phyloP scores from a whole-genome alignment of 2,888 invertebrate genomes.

The Urechis unicinctus region DNA sequence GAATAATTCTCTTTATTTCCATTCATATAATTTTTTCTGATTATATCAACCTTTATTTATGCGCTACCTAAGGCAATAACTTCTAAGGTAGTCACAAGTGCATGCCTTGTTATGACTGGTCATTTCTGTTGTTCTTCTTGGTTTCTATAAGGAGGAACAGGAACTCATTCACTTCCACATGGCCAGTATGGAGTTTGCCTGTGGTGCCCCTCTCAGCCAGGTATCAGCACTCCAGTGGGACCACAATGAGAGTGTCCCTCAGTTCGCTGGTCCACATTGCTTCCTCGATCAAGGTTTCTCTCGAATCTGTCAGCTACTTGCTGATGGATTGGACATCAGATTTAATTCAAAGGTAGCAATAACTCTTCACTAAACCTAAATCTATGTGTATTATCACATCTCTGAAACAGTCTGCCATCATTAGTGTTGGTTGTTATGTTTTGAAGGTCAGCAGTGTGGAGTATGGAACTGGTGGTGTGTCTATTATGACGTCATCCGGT shows the following conservation, averaged over 20 bases:
- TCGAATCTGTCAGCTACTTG: constrained; percentile 38
- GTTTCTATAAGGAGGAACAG: constrained; percentile 51
- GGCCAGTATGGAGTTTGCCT: constrained; percentile 53
- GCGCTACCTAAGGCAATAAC: no score
- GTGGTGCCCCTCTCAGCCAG: constrained; percentile 46
- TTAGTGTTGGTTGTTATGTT: neutral
- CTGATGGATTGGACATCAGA: constrained; percentile 45
- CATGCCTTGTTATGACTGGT: no score
- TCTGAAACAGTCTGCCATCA: no score
- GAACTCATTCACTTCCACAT: constrained; percentile 51
- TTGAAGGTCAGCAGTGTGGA: neutral
- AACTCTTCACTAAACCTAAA: no score
- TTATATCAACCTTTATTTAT: no score
- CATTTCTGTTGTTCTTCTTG: no score
- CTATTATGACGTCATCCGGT: constrained; percentile 23
- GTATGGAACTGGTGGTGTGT: neutral
- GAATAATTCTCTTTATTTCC: no score
- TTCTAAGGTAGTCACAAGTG: no score
- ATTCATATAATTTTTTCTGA: no score
- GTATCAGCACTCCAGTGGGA: constrained; percentile 53
- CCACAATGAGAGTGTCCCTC: constrained; percentile 52
- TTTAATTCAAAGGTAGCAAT: constrained; percentile 41
- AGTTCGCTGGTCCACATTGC: constrained; percentile 52
- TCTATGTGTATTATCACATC: no score
- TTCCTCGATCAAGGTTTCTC: constrained; percentile 47